Base-by-base conservation (phyloP, 2,888 invertebrate species). In the Mongoloraphidia duomilia region DNA sequence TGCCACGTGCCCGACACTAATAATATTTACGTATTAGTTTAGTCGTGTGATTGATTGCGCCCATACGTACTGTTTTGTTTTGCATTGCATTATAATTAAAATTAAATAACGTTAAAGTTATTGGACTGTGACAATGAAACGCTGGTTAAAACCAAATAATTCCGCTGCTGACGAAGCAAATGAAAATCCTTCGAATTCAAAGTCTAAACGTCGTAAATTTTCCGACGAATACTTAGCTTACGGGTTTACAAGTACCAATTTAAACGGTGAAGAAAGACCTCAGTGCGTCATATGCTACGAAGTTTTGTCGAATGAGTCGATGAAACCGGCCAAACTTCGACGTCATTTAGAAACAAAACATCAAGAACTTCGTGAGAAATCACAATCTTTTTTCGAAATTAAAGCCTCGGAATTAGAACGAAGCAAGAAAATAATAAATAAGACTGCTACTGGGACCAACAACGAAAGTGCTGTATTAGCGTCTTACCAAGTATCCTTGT, bases 231-330 rank as follows among this genome's bases (percentile, higher is more conserved):
- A 53, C 50, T 52, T 57, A 43, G 50, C 55, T 53, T 51, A 53
- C 9, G 56, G 55, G 9, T 58, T 57, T 53, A 57, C 53, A 35
- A 54, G 47, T 38, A 52, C 51, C 40, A 46, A 49, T 51, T 47
- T 33, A 26, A 53, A 57, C 12, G 53, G 51, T 17, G 54, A 55
- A 44, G 53, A 46, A 51, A 36, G 50, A 47, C 57, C 57, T 44
- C 48, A 52, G 47, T 56, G 58, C 50, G 44, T 57, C 34, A 45
- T 56, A 37, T 58, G 56, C 50, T 47, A 46, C 34, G 54, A 55
- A 49, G 45, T 45, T 50, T 50, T 57, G 46, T 51, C 55, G 10
- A 44, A 37, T 34, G 55, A 53, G 13, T 47, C 45, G 38, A 53
- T 54, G 52, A 53, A 46, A 51, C 52, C 54, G 17, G 46, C 34